phyloP scores from a whole-genome alignment of 2,113 vertebrate genomes.

The Lophura nycthemera region DNA sequence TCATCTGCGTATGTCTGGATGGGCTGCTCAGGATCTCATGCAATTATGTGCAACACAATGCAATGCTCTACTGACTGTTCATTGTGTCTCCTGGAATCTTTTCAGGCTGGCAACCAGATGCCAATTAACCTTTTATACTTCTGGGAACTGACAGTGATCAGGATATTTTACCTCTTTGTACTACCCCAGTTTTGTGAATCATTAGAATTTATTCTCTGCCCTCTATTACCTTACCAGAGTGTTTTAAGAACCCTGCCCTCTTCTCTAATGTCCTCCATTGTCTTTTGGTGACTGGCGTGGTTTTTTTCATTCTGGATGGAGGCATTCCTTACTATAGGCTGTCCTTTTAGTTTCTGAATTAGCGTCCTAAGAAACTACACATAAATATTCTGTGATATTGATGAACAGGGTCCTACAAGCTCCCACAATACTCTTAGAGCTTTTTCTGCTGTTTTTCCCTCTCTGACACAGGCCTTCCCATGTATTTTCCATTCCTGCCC shows the following conservation, averaged over 20 bases:
- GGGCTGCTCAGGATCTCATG: background rate
- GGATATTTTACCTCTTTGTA: background rate
- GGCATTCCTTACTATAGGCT: background rate
- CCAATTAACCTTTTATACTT: background rate
- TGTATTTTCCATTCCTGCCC: background rate
- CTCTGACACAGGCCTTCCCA: background rate
- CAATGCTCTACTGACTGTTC: background rate
- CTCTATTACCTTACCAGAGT: background rate
- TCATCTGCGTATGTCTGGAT: accelerated
- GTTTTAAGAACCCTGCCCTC: background rate
- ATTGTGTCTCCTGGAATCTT: background rate
- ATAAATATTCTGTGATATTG: background rate
- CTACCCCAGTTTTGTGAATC: background rate
- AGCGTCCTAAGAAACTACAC: background rate
- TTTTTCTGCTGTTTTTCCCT: background rate
- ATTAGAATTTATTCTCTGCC: background rate
- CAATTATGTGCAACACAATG: accelerated
- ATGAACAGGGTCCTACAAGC: background rate
- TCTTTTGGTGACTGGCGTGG: background rate
- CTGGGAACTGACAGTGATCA: background rate
- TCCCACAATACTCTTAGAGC: background rate
- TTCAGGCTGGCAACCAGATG: background rate
- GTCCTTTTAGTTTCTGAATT: background rate
- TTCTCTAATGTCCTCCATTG: background rate
- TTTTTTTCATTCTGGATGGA: background rate